phyloP scores from a whole-genome alignment of 2,888 invertebrate species.

The Buathra laborator region DNA sequence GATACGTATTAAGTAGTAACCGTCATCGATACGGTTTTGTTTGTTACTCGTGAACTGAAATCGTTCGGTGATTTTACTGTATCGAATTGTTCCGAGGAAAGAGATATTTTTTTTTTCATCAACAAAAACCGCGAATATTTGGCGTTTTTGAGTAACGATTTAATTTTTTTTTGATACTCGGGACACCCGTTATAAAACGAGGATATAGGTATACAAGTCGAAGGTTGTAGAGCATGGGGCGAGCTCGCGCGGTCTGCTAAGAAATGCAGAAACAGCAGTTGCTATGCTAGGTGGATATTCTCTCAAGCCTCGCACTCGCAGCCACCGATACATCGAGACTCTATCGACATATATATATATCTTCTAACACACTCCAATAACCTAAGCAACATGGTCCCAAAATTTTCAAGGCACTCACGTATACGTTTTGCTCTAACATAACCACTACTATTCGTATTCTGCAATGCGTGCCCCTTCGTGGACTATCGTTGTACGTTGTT shows the following conservation, averaged over 20 bases:
- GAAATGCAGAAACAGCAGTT: constrained; percentile 85
- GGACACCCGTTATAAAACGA: constrained; percentile 82
- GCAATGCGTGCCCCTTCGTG: not conserved
- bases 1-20: no score
- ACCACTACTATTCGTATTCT: constrained; percentile 44
- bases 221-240: constrained; percentile 75
- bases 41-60: no score
- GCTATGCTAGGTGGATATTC: constrained; percentile 83
- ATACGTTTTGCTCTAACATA: constrained; percentile 40
- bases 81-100: not conserved
- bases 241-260: constrained; percentile 74
- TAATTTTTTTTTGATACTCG: constrained; percentile 3
- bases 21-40: no score
- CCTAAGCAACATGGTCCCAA: constrained; percentile 61
- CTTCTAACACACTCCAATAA: constrained; percentile 15
- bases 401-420: constrained; percentile 63
- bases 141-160: not conserved
- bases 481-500: constrained; percentile 12
- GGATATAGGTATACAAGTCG: constrained; percentile 74
- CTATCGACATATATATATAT: constrained; percentile 25
- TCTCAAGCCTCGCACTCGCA: constrained; percentile 67
- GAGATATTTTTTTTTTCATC: not conserved
- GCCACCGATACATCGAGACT: constrained; percentile 31
- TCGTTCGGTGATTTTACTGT: no score
- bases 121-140: not conserved